Evolutionary conservation across 2,888 invertebrate genomes (phyloP).

Genomic region (Parasteatoda lunata): DNA sequence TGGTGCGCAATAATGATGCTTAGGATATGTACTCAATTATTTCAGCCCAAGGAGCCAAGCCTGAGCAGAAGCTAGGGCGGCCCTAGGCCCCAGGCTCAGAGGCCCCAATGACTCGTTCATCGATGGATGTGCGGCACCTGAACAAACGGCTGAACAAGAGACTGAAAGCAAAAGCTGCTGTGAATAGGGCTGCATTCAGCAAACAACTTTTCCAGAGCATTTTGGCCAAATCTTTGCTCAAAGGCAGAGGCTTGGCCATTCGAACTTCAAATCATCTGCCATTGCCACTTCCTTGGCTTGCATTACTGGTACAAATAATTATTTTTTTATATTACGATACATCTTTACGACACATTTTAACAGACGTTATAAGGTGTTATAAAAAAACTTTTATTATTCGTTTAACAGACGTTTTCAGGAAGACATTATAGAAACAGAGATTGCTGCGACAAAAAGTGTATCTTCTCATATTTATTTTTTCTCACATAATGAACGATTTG

Average conservation of each 20-base stretch:
- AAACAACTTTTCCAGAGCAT: conserved; percentile 66
- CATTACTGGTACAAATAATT: conserved; percentile 52
- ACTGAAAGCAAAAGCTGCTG: conserved; percentile 67
- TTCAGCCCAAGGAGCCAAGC: conserved; percentile 63
- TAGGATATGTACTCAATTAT: conserved; percentile 31
- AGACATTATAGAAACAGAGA: too few species aligned
- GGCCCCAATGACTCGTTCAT: conserved; percentile 66
- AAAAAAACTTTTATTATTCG: too few species aligned
- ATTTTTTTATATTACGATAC: background rate
- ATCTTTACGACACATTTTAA: background rate
- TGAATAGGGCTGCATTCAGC: conserved; percentile 58
- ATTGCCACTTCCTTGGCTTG: conserved; percentile 63
- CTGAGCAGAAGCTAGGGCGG: conserved; percentile 63
- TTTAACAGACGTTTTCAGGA: too few species aligned
- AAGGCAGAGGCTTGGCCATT: conserved; percentile 65
- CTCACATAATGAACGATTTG: too few species aligned
- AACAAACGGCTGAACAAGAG: conserved; percentile 68
- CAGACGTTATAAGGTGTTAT: too few species aligned
- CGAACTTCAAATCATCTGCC: conserved; percentile 59
- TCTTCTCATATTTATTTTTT: too few species aligned
- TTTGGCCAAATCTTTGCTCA: conserved; percentile 63
- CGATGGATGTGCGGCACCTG: conserved; percentile 68
- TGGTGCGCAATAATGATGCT: conserved; percentile 4
- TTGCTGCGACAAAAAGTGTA: too few species aligned
- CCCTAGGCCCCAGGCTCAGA: conserved; percentile 55